phyloP scores from a whole-genome alignment of 2,888 invertebrate genomes.

The Diplazon laetatorius region DNA sequence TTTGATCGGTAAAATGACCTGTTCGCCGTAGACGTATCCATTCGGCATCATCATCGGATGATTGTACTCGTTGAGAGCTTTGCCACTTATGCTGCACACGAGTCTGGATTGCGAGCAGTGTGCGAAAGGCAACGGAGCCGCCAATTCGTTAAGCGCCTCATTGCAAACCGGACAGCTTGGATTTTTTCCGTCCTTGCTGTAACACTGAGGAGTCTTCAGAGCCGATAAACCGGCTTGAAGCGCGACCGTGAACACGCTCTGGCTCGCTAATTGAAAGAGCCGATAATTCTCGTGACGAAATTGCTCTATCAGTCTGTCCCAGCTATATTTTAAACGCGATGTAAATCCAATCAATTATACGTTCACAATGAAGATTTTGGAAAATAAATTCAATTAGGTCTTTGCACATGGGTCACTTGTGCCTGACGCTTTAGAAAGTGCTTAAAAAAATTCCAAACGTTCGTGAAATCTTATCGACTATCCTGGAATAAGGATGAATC shows the following conservation, averaged over 20 bases:
- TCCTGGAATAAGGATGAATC: no score
- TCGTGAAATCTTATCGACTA: no score
- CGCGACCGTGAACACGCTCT: constrained; percentile 95
- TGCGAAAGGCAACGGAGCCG: constrained; percentile 94
- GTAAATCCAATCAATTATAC: no score
- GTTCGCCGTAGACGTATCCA: constrained; percentile 97
- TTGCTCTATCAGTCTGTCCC: constrained; percentile 93
- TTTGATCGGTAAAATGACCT: constrained; percentile 84
- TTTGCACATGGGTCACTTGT: no score
- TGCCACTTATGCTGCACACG: constrained; percentile 94
- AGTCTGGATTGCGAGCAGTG: constrained; percentile 98
- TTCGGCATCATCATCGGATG: constrained; percentile 99
- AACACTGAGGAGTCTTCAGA: constrained; percentile 91
- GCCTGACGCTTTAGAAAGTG: no score
- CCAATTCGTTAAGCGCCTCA: constrained; percentile 93
- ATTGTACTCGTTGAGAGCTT: constrained; percentile 98
- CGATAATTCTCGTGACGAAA: constrained; percentile 97
- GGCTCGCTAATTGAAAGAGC: constrained; percentile 95
- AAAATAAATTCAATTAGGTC: no score
- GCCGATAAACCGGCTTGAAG: constrained; percentile 97
- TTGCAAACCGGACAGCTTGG: constrained; percentile 97
- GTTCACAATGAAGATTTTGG: no score
- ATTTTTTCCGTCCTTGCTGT: constrained; percentile 88
- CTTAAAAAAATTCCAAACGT: no score
- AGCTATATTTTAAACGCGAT: constrained; percentile 83